Base-by-base conservation (phyloP, 2,113 vertebrate genomes). In the Aldabrachelys gigantea region DNA sequence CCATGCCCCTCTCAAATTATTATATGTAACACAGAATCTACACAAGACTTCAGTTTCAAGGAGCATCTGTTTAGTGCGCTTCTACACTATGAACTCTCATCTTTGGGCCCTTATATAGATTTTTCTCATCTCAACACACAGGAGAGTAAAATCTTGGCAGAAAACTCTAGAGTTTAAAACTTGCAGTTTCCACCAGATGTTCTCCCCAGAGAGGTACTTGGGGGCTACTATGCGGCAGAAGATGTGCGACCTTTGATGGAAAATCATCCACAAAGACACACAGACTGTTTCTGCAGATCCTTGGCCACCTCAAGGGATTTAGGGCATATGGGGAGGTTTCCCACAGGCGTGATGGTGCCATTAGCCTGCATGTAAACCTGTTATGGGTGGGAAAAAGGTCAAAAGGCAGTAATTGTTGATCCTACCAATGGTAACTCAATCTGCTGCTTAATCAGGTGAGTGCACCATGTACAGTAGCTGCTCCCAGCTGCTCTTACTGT, bases 301-400 rank as follows among this genome's bases (percentile, higher is more conserved):
- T 59, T 96, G 88, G 49, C 59, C 88, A 94, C 22, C 54, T 44
- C 87, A 82, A 8, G 62, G 35, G 62, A 69, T 19, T 69, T 69
- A 69, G 31, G 8, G 17, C 27, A 86, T 85, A 8, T 57, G 4
- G 22, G 54, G 84, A 94, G 85, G 81, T 78, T 94, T 94, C 96
- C 80, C 89, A 86, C 89, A 92, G 87, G 92, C 93, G 94, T 86
- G 82, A 78, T 7, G 49, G 80, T 5, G 50, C 84, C 78, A 91
- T 29, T 50, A 81, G 92, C 84, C 54, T 81, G 93, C 16, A 87
- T n/a, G 44, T 50, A 89, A 62, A 72, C n/a, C 59, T 88, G 53
- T 44, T 92, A 89, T 69, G 81, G n/a, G 89, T 80, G 88, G 84
- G 89, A 87, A 9, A 54, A 24, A 52, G 16, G 38, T 41, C 38